Base-by-base conservation (phyloP, 2,888 invertebrate genomes). In the Helobdella robusta region DNA sequence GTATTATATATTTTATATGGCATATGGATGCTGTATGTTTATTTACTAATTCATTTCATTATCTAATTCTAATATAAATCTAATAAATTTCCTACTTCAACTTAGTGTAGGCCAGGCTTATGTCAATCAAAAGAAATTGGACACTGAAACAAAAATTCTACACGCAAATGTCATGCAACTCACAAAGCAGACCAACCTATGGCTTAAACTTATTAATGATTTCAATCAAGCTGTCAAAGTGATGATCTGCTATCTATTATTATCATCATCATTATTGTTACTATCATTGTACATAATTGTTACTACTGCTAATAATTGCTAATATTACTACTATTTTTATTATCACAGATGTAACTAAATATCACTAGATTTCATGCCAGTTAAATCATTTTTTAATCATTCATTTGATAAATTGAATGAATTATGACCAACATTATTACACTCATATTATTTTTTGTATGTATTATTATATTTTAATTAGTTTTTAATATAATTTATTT, bases 101-200 rank as follows among this genome's bases (percentile, higher is more conserved):
- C 72, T 8, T 80, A 91, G 94, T 15, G 95, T 97, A 2, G 93
- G 97, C 0, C 94, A 95, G 81, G 97, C 98, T 0, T 98, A 98
- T 79, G 83, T 95, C 52, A 98, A 98, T 79, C 97, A 98, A 80
- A 95, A 95, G 79, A 88, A 94, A 75, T 82, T 98, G 64, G 97
- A 98, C 81, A 89, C 91, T 1, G 98, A 98, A 83, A 94, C 95
- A 0, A 95, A 97, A 78, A 87, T 91, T 71, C 82, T 98, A 60
- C 94, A 97, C 75, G 86, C 87, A 68, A 94, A 93, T 75, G 92
- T 95, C 5, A 86, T 48, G 30, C 62, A 62, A 77, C 93, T 98
- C 82, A 87, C 91, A 0, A 93, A 93, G 80, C 95, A 97, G 80
- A 94, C 95, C 0, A 88, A 91, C 71, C 93, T 94, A 74, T 98